Base-by-base conservation (phyloP, 2,888 invertebrate species). In the Meandrusa payeni region DNA sequence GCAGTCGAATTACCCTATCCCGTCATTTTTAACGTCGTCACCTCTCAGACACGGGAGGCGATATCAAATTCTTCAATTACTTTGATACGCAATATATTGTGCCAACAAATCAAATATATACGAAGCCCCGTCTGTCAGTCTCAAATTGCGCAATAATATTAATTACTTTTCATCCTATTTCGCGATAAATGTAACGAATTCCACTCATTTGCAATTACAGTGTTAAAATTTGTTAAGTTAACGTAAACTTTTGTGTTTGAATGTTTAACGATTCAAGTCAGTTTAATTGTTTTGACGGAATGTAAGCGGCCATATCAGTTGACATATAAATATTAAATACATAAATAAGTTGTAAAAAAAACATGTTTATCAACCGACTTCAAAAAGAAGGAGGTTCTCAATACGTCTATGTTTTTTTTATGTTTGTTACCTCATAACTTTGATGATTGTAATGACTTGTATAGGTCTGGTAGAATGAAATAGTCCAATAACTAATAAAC, bases 1-100 rank as follows among this genome's bases (percentile, higher is more conserved):
- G 7, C 15, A 26, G 44, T 36, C 44, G 51, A 56, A 54, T 62
- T 58, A 58, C 55, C 46, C 53, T 40, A 47, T 41, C 45, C 44
- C 47, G 50, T 53, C 57, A 52, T 52, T 55, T 55, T 43, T 42
- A 44, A 45, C 42, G 46, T 50, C 40, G 12, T 37, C 27, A 27
- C 3, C 22, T 12, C 19, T 2, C 20, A 26, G 26, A 19, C 29
- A 24, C 20, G 13, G 26, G 11, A n/a, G 7, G 26, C 31, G 32
- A 20, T 37, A 43, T 31, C 26, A 22, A 43, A 38, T 43, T 43
- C 20, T 31, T 43, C 15, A 38, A 31, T 43, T 38, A 43, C 26
- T 26, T 20, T 27, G 28, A 36, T 29, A 36, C 19, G 24, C 29
- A 20, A 26, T 38, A 26, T 38, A 27, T 27, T 37, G 19, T 10